Conservation (phyloP, 2,888 invertebrate genomes). For the Vanessa cardui region DNA sequence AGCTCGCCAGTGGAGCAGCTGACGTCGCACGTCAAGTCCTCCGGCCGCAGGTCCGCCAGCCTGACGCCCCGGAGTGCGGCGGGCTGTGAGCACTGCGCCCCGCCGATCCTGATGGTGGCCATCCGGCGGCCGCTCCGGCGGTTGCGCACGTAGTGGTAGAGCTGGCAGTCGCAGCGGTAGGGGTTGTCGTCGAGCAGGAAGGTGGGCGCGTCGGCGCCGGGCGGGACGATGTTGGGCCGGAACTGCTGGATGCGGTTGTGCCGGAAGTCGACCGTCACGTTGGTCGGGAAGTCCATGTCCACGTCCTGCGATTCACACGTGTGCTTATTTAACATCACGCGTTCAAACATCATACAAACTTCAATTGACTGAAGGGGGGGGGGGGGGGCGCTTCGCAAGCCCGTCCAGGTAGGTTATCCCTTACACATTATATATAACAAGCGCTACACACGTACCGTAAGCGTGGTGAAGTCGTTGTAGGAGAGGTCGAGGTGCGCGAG, state of each 20-base stretch:
- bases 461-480: slow-evolving; percentile 42
- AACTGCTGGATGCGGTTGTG: slow-evolving; percentile 50
- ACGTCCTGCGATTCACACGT: slow-evolving; percentile 12
- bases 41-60: background rate
- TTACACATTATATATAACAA: too few species aligned
- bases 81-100: background rate
- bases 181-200: slow-evolving; percentile 53
- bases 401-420: too few species aligned
- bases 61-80: background rate
- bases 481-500: slow-evolving; percentile 42
- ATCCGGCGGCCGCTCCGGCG: background rate
- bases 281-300: slow-evolving; percentile 34
- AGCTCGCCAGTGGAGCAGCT: background rate
- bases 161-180: slow-evolving; percentile 51
- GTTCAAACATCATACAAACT: too few species aligned
- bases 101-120: background rate
- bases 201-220: slow-evolving; percentile 7
- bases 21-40: background rate
- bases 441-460: slow-evolving; percentile 29
- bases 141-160: slow-evolving; percentile 41
- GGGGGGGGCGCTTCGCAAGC: too few species aligned
- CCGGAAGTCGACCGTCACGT: slow-evolving; percentile 42
- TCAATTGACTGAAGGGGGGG: too few species aligned
- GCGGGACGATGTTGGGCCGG: background rate
- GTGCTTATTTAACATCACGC: background rate